phyloP scores from a whole-genome alignment of 2,888 invertebrate genomes.

The Sinhomidia bicolor region DNA sequence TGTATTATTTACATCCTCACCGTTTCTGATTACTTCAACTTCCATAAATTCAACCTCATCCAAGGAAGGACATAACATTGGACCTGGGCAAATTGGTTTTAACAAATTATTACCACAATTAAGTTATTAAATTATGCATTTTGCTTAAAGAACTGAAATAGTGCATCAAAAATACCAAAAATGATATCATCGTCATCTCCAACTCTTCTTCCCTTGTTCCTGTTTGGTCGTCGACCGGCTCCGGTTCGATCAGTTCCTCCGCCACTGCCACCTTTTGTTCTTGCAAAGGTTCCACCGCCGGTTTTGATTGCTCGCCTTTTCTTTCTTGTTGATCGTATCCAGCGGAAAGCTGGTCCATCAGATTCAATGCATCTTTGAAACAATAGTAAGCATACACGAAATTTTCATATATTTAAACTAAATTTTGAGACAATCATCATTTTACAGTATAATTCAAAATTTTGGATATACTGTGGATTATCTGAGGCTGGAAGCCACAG shows the following conservation, averaged over 20 bases:
- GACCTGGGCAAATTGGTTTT: constrained; percentile 2
- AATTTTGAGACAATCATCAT: too few species aligned
- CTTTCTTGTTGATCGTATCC: constrained; percentile 86
- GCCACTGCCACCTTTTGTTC: constrained; percentile 33
- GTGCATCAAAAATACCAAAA: not conserved
- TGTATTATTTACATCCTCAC: constrained; percentile 87
- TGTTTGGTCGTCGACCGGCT: constrained; percentile 18
- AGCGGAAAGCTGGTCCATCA: constrained; percentile 92
- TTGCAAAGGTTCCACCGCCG: constrained; percentile 64
- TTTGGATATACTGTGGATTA: constrained; percentile 83
- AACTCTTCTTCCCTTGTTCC: constrained; percentile 69
- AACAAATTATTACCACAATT: not conserved
- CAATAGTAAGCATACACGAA: not conserved
- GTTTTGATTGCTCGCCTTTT: constrained; percentile 76
- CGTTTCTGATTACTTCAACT: constrained; percentile 87
- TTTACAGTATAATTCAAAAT: too few species aligned
- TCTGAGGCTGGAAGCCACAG: constrained; percentile 95
- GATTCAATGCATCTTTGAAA: constrained; percentile 88
- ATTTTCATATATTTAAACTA: too few species aligned
- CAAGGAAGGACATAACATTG: constrained; percentile 55
- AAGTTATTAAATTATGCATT: too few species aligned
- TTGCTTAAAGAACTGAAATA: too few species aligned
- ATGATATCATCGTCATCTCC: constrained; percentile 76
- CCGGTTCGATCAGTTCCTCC: constrained; percentile 47
- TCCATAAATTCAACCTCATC: constrained; percentile 86